Conservation (phyloP, 2,888 invertebrate species). For the Bombyx huttoni region DNA sequence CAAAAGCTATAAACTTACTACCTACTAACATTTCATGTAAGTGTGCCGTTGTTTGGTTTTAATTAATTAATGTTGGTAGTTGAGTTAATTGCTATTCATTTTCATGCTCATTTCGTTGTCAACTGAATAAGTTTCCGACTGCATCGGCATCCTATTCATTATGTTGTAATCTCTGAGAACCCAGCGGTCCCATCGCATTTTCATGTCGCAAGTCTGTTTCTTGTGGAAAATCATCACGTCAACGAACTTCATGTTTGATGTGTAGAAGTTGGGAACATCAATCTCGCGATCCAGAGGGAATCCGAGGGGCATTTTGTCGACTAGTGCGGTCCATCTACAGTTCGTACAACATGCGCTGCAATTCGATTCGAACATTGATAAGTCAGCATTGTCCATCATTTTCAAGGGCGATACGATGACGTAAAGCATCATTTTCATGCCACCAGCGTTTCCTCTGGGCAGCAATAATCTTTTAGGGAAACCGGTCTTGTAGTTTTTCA, state of each 20-base stretch:
- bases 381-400: slow-evolving; percentile 46
- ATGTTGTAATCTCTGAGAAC: slow-evolving; percentile 47
- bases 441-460: slow-evolving; percentile 78
- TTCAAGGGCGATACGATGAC: slow-evolving; percentile 73
- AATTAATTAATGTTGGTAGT: not conserved
- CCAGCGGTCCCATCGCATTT: slow-evolving; percentile 46
- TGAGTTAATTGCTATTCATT: slow-evolving; percentile 6
- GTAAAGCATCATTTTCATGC: slow-evolving; percentile 76
- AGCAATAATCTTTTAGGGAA: slow-evolving; percentile 81
- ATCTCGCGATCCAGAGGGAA: slow-evolving; percentile 82
- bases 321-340: slow-evolving; percentile 47
- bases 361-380: slow-evolving; percentile 45
- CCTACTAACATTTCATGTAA: not conserved
- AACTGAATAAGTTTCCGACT: slow-evolving; percentile 29
- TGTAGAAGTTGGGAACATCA: slow-evolving; percentile 71
- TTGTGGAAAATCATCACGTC: slow-evolving; percentile 77
- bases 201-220: slow-evolving; percentile 57
- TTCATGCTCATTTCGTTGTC: slow-evolving; percentile 32
- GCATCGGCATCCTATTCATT: slow-evolving; percentile 30
- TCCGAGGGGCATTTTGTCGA: slow-evolving; percentile 77
- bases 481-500: slow-evolving; percentile 71
- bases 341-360: slow-evolving; percentile 53
- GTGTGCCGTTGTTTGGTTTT: not conserved
- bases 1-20: too few species aligned
- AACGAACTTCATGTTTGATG: slow-evolving; percentile 78